A percentile compares a stretch with the other conserved stretches of the same genome.
Evolutionary conservation across 2,888 invertebrate species (phyloP).

Genomic region (Agonopterix alstromeriana): DNA sequence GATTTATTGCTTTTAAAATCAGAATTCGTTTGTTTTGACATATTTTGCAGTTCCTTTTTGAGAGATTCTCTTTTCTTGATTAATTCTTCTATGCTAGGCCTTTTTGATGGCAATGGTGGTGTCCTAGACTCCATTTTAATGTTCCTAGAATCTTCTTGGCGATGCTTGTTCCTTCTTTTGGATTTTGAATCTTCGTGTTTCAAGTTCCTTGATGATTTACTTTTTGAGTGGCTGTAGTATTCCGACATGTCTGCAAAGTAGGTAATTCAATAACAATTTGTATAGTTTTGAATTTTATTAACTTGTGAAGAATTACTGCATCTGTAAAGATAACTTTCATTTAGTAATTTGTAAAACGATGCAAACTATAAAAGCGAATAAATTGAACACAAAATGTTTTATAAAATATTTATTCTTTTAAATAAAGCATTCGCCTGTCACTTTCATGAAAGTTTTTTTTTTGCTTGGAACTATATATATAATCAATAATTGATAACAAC

Average conservation of each 20-base stretch:
- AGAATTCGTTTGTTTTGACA: slow-evolving; percentile 28
- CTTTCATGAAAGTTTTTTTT: slow-evolving; percentile 17
- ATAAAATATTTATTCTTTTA: slow-evolving; percentile 6
- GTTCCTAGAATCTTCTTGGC: slow-evolving; percentile 22
- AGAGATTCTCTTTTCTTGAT: slow-evolving; percentile 50
- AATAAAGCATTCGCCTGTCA: slow-evolving; percentile 20
- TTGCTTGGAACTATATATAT: not conserved
- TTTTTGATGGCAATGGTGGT: slow-evolving; percentile 50
- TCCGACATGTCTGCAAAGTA: slow-evolving; percentile 34
- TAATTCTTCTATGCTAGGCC: slow-evolving; percentile 48
- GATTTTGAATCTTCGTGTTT: slow-evolving; percentile 30
- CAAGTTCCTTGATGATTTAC: slow-evolving; percentile 31
- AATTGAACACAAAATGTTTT: too few species aligned
- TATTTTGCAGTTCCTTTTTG: slow-evolving; percentile 46
- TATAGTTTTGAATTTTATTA: slow-evolving; percentile 4
- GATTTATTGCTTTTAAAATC: slow-evolving; percentile 16
- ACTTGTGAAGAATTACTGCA: slow-evolving; percentile 13
- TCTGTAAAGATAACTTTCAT: slow-evolving; percentile 46
- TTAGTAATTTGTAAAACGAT: slow-evolving; percentile 1
- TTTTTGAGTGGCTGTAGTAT: slow-evolving; percentile 30
- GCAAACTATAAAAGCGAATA: slow-evolving; percentile 2
- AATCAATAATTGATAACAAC: slow-evolving; percentile 16
- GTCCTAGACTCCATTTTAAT: slow-evolving; percentile 43
- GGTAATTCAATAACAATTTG: slow-evolving; percentile 4
- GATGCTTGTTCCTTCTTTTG: slow-evolving; percentile 28